A percentile compares a stretch with the other conserved stretches of the same genome.
These are phyloP conservation scores for Caenorhabditis uteleia DNA, from an alignment of 2,888 invertebrate species.

Conservation along the genomic window DNA sequence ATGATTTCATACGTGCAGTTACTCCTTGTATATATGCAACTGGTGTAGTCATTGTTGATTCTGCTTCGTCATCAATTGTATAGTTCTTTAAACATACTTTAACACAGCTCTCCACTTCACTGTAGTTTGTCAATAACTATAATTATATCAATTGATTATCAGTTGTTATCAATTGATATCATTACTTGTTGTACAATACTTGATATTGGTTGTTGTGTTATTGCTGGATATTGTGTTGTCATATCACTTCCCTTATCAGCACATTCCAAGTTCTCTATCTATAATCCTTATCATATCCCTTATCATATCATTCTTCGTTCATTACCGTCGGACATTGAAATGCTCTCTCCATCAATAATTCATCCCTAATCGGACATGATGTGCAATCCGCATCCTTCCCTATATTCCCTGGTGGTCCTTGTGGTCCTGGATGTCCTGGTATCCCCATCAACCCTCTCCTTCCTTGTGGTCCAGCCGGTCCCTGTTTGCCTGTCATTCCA, in stretches of 20 bases:
- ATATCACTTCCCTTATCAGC: conserved; percentile 19
- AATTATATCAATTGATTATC: conserved; percentile 4
- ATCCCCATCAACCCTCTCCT: conserved; percentile 52
- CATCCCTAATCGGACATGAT: conserved; percentile 58
- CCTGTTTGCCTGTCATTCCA: conserved; percentile 48
- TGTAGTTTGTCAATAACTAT: conserved; percentile 62
- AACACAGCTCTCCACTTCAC: conserved; percentile 43
- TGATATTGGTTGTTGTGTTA: conserved; percentile 51
- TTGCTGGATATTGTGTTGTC: conserved; percentile 36
- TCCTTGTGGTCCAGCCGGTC: conserved; percentile 53
- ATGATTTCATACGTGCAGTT: conserved; percentile 60
- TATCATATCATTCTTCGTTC: background rate
- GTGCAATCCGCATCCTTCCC: conserved; percentile 63
- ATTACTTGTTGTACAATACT: conserved; percentile 61
- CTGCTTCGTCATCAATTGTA: conserved; percentile 48
- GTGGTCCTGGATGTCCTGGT: conserved; percentile 53
- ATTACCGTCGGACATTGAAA: conserved; percentile 47
- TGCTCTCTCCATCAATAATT: conserved; percentile 44
- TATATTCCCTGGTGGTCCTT: conserved; percentile 58
- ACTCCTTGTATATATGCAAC: conserved; percentile 68
- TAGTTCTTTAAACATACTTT: conserved; percentile 63
- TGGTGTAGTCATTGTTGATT: conserved; percentile 59
- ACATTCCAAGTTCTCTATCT: conserved; percentile 57
- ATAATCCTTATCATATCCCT: background rate
- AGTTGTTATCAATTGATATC: background rate